Conservation (phyloP, 2,113 vertebrate species). For the Panthera uncia region DNA sequence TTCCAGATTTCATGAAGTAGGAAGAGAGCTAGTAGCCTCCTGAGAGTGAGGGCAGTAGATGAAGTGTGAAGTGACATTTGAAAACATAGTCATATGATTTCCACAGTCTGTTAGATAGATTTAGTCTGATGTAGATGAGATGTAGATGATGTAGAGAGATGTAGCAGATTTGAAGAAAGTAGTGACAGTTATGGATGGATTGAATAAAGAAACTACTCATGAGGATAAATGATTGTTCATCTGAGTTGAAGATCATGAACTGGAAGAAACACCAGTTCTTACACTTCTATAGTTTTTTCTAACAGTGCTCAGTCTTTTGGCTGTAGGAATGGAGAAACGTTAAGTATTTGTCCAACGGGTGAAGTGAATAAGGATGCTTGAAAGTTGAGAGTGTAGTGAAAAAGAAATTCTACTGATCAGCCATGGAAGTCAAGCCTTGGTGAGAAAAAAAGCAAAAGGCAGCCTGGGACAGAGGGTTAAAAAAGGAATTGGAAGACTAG, state of each 20-base stretch:
- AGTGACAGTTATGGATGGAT: background rate
- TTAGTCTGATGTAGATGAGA: background rate
- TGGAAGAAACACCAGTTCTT: background rate
- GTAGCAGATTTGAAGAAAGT: background rate
- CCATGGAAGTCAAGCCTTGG: background rate
- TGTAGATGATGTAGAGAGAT: background rate
- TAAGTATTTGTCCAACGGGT: background rate
- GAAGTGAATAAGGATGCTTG: background rate
- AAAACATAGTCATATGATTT: background rate
- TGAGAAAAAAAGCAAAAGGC: background rate
- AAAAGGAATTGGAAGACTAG: background rate
- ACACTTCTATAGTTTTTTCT: background rate
- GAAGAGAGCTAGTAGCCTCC: background rate
- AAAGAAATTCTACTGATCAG: background rate
- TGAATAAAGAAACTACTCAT: background rate
- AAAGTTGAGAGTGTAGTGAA: background rate
- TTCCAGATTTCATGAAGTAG: background rate
- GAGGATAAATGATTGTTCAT: background rate
- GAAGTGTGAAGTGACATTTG: background rate
- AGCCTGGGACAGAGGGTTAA: background rate
- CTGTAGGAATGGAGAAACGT: background rate
- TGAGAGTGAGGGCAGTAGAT: background rate
- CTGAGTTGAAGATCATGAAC: background rate
- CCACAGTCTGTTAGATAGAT: background rate
- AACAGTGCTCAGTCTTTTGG: background rate